phyloP scores from a whole-genome alignment of 2,888 invertebrate genomes.

The Timema cristinae region DNA sequence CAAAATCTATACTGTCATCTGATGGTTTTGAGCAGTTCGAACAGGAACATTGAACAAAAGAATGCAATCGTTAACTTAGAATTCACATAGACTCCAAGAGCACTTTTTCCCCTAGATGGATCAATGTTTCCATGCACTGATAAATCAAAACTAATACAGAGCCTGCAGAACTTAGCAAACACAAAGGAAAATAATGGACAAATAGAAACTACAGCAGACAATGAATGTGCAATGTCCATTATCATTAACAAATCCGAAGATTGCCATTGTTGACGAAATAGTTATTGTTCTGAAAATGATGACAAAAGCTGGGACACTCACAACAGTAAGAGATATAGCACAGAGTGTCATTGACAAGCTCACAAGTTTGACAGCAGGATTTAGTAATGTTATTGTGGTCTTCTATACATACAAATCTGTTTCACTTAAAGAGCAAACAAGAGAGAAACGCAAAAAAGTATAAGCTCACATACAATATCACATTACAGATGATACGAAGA shows the following conservation, averaged over 20 bases:
- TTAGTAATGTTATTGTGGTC: neutral
- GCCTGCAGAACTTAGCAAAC: constrained; percentile 11
- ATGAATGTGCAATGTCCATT: neutral
- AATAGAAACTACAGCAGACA: neutral
- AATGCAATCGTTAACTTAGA: neutral
- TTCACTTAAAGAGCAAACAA: neutral
- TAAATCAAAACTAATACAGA: too few species aligned
- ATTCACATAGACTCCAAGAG: neutral
- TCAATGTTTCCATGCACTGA: too few species aligned
- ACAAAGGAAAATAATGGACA: constrained; percentile 1
- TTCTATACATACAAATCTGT: neutral
- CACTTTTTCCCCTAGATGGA: too few species aligned
- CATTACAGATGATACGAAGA: neutral
- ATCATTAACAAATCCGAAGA: neutral
- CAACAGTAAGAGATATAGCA: constrained; percentile 5
- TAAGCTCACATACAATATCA: neutral
- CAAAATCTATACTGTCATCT: neutral
- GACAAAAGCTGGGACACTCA: neutral
- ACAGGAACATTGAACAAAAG: neutral
- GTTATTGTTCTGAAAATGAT: too few species aligned
- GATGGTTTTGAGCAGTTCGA: neutral
- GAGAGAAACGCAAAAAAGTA: neutral
- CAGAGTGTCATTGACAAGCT: neutral
- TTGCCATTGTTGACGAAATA: neutral
- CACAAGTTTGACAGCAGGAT: neutral